These are phyloP conservation scores for Phylloscopus trochilus DNA, from an alignment of 2,113 vertebrate genomes.

Conservation along the genomic window DNA sequence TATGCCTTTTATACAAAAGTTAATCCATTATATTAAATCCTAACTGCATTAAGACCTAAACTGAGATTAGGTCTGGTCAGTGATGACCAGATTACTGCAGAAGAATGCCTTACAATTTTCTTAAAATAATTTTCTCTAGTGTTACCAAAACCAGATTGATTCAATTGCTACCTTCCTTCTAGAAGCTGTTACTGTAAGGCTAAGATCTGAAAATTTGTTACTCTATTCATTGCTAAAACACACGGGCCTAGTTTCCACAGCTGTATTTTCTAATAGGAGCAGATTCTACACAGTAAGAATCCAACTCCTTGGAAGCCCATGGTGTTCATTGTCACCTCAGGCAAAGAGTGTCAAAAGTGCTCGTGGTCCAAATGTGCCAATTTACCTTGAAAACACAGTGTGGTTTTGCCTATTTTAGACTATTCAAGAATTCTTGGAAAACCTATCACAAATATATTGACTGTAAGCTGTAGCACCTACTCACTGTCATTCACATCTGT, in stretches of 20 bases:
- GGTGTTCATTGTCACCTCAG: neutral
- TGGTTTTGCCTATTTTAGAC: slow-evolving; percentile 10
- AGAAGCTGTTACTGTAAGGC: slow-evolving; percentile 23
- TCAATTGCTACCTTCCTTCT: slow-evolving; percentile 37
- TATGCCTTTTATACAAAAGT: slow-evolving; percentile 54
- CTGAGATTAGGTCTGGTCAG: neutral
- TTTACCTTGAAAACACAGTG: neutral
- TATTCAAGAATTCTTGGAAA: neutral
- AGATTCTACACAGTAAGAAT: neutral
- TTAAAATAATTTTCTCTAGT: slow-evolving; percentile 49
- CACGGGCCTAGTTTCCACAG: neutral
- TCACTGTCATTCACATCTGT: slow-evolving; percentile 20
- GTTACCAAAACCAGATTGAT: slow-evolving; percentile 16
- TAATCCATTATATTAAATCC: neutral
- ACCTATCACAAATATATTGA: neutral
- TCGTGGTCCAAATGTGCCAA: slow-evolving; percentile 10
- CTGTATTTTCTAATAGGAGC: neutral
- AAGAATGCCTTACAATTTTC: slow-evolving; percentile 66
- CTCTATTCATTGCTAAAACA: neutral
- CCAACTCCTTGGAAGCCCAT: neutral
- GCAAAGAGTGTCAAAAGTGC: neutral
- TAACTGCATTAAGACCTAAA: slow-evolving; percentile 44
- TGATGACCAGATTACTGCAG: neutral
- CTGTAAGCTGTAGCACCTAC: slow-evolving; percentile 29
- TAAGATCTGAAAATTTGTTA: neutral